Evolutionary conservation across 2,888 invertebrate genomes (phyloP).

Genomic region (Archips xylosteana): DNA sequence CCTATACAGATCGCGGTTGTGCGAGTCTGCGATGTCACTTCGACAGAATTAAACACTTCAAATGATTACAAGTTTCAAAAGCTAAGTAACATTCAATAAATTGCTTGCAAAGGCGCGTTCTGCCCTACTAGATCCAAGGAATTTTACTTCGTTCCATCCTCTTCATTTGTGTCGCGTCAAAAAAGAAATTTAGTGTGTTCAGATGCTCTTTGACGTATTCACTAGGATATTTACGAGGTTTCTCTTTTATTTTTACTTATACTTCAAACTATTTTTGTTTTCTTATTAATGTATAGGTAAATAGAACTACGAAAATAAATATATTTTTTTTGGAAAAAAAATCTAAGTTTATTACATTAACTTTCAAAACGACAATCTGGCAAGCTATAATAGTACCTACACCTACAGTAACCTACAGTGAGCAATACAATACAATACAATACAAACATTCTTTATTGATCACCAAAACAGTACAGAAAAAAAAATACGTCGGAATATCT

Average conservation of each 20-base stretch:
- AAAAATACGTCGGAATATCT: too few species aligned
- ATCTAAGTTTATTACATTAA: too few species aligned
- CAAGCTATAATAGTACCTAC: neutral
- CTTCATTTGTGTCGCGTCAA: neutral
- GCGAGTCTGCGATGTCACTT: too few species aligned
- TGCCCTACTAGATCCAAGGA: neutral
- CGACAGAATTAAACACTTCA: neutral
- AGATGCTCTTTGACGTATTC: neutral
- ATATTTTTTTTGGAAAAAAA: too few species aligned
- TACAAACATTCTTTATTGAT: too few species aligned
- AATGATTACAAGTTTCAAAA: constrained; percentile 7
- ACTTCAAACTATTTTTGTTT: too few species aligned
- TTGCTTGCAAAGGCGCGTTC: neutral
- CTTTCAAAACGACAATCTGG: neutral
- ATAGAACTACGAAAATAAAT: too few species aligned
- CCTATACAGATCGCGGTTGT: too few species aligned
- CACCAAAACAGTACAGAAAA: too few species aligned
- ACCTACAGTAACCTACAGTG: neutral
- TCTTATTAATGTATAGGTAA: too few species aligned
- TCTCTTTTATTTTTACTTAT: neutral
- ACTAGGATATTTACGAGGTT: neutral
- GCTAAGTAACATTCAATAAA: neutral
- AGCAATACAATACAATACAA: too few species aligned
- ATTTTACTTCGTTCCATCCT: neutral
- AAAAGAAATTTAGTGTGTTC: neutral